These are phyloP conservation scores for Polypedilum pembai DNA, from an alignment of 1,140 invertebrate genomes.

Conservation along the genomic window DNA sequence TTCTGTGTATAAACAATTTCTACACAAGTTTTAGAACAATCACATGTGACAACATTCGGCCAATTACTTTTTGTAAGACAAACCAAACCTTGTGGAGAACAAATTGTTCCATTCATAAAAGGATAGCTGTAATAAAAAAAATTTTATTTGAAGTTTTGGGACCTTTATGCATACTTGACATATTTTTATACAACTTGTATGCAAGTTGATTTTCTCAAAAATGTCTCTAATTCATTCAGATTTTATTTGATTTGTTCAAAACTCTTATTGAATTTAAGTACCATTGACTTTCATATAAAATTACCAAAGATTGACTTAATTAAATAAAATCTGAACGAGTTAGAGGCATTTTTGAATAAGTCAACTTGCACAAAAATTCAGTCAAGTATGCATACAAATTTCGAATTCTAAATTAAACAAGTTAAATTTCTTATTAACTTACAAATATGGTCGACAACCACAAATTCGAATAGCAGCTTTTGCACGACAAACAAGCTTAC, in stretches of 20 bases:
- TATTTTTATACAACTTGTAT: too few species aligned
- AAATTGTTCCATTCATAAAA: not conserved
- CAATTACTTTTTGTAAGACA: not conserved
- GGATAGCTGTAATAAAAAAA: not conserved
- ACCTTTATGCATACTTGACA: too few species aligned
- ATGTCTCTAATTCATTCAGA: too few species aligned
- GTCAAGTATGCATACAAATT: too few species aligned
- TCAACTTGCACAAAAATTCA: too few species aligned
- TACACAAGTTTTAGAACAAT: not conserved
- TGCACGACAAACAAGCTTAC: not conserved
- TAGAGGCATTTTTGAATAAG: too few species aligned
- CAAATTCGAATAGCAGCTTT: not conserved
- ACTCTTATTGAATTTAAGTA: too few species aligned
- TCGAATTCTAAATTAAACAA: not conserved
- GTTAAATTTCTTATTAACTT: not conserved
- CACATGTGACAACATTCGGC: not conserved
- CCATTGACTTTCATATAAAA: too few species aligned
- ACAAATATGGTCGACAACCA: not conserved
- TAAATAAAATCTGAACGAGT: too few species aligned
- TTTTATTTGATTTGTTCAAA: too few species aligned
- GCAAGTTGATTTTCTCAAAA: too few species aligned
- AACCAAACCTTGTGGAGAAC: not conserved
- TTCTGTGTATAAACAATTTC: slow-evolving; percentile 1
- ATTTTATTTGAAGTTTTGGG: not conserved
- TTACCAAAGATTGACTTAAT: too few species aligned